A percentile compares a stretch with the other conserved stretches of the same genome.
phyloP scores from a whole-genome alignment of 2,888 invertebrate species.

The Cephus sareptanus region DNA sequence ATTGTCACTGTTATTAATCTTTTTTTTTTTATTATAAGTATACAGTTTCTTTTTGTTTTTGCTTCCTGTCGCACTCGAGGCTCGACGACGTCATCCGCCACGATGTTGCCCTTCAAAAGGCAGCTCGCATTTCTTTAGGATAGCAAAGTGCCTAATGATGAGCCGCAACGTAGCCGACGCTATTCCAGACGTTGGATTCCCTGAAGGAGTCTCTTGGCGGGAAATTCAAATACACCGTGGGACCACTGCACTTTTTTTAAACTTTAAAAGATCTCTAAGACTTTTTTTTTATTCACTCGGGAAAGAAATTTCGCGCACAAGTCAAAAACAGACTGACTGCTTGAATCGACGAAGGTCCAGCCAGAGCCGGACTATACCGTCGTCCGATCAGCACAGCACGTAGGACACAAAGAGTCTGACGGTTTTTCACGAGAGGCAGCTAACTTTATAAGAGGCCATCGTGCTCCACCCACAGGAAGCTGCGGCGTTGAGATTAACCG shows the following conservation, averaged over 20 bases:
- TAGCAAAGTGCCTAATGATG: constrained; percentile 68
- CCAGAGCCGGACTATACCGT: background rate
- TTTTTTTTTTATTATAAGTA: background rate
- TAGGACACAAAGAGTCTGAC: constrained; percentile 28
- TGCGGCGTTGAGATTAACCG: constrained; percentile 51
- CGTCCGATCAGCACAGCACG: background rate
- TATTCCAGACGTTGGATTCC: background rate
- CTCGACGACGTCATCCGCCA: constrained; percentile 38
- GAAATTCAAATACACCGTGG: background rate
- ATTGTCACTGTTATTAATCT: background rate
- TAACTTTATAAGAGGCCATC: constrained; percentile 44
- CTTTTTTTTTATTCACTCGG: background rate
- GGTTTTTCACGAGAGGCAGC: constrained; percentile 20
- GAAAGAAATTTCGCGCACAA: background rate
- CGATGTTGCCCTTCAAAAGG: constrained; percentile 69
- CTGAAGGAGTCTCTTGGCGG: background rate
- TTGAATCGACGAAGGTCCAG: background rate
- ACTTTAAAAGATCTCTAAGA: background rate
- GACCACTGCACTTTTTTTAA: background rate
- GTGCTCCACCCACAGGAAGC: constrained; percentile 52
- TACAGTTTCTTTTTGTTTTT: background rate
- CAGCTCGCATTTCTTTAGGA: constrained; percentile 65
- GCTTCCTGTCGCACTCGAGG: background rate
- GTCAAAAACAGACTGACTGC: background rate
- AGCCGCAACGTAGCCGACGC: constrained; percentile 64